Base-by-base conservation (phyloP, 2,113 vertebrate genomes). In the Labeo rohita region DNA sequence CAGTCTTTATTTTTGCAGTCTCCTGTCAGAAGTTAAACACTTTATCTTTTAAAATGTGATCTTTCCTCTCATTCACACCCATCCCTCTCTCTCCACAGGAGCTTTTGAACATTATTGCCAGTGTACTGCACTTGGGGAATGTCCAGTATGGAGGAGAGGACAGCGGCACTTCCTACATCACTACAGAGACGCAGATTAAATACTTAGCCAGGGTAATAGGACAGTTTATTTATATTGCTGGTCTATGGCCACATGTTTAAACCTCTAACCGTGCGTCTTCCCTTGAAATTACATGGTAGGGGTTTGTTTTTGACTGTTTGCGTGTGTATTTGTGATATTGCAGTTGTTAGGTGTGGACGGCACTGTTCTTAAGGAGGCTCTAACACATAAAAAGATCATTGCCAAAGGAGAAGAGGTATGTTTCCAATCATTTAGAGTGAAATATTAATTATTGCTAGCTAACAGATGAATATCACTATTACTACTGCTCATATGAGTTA, bases 351-450 rank as follows among this genome's bases (percentile, higher is more conserved):
- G 96, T 1, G 97, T 99, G 72, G 97, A 98, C 15, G 95, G 94
- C 18, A 15, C 92, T 0, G 94, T 94, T 11, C 93, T 99, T 80
- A 96, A 96, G 78, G 97, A 99, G 89, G 96, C 97, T 0, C 89
- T 99, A 90, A 99, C 92, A 34, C 97, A 99, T 93, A 98, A 97
- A 94, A 99, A 98, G 95, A 99, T 99, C 90, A 98, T 95, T 52
- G 98, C 98, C 84, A 99, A 99, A 92, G 98, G 97, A 36, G 98
- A 99, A 86, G 97, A 99, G 97, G 98, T 99, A 56, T 90, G 95
- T 50, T 39, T 52, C 50, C 83, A 73, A 54, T 92, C 86, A 78
- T 89, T 89, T 59, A 59, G 4, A 54, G 3, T 39, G 4, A 23
- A 54, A 56, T 72, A n/a, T 56, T 56, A 3, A 50, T 72, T 72